Evolutionary conservation across 1,140 invertebrate species (phyloP), one percentile per base, ranked within the genome.

Genomic region (Drosophila oshimai): DNA sequence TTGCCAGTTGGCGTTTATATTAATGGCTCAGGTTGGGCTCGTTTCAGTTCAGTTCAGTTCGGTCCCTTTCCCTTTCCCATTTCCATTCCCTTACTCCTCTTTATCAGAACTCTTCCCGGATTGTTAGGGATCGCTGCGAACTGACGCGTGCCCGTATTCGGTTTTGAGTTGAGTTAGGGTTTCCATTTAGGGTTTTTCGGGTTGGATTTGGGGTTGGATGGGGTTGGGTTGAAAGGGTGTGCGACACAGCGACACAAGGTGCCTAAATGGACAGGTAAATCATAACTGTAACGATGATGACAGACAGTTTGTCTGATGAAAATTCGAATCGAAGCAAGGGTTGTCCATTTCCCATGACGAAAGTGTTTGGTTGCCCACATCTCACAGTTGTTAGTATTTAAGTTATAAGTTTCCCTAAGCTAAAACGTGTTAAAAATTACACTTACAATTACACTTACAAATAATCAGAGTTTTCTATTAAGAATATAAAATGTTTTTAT

Each of bases 1-100:
- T 84, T 61, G 69, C 80, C 64, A 74, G 74, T 86, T 86, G 80
- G 49, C 80, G 71, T 68, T 84, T 84, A 78, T 84, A 83, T 83
- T 83, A 83, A 83, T 83, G 74, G 62, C 45, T 45, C 71, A 29
- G 47, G 55, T 22, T 42, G 69, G 47, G 33, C 24, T 22, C 34
- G 44, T 12, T 36, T 49, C 24, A 6, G 20, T 41, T 12, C 47
- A n/a, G n/a, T n/a, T 42, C 39, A 13, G n/a, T n/a, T n/a, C n/a
- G n/a, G n/a, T n/a, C n/a, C n/a, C n/a, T n/a, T n/a, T n/a, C n/a
- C n/a, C n/a, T n/a, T n/a, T n/a, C n/a, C n/a, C n/a, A n/a, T n/a
- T n/a, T n/a, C n/a, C n/a, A n/a, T n/a, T n/a, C n/a, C n/a, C n/a
- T n/a, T n/a, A 4, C 46, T 31, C 20, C 20, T 15, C 42, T 22